A percentile compares a stretch with the other conserved stretches of the same genome.
phyloP scores from a whole-genome alignment of 2,113 vertebrate species.

The Phoenicopterus ruber region DNA sequence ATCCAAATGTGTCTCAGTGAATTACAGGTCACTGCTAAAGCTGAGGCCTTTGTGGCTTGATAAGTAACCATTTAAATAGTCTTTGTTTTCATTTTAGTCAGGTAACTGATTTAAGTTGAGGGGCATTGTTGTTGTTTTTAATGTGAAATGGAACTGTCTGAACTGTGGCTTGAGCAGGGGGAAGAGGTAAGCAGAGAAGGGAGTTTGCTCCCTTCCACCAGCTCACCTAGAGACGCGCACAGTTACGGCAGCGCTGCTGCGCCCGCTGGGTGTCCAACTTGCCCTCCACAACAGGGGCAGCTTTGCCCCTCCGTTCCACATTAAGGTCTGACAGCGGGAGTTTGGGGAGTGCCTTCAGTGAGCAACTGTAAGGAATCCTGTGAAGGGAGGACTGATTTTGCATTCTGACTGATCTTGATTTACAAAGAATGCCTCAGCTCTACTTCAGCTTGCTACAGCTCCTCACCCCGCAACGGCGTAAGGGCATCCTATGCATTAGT shows the following conservation, averaged over 20 bases:
- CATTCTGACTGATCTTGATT: neutral
- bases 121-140: neutral
- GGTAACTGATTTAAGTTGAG: neutral
- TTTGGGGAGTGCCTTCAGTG: neutral
- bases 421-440: conserved; percentile 1
- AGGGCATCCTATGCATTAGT: conserved; percentile 41
- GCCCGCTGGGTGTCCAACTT: neutral
- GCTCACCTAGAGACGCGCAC: neutral
- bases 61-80: neutral
- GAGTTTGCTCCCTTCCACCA: neutral
- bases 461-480: neutral
- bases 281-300: neutral
- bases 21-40: neutral
- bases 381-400: neutral
- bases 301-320: neutral
- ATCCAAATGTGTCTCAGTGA: neutral
- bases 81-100: neutral
- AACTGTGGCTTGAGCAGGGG: neutral
- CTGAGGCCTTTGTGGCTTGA: neutral
- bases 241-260: neutral
- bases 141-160: neutral
- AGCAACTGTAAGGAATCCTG: neutral
- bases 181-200: neutral
- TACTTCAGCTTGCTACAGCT: conserved; percentile 18
- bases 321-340: neutral